Conservation (phyloP, 2,797 vertebrate genomes). For the Tadarida brasiliensis region DNA sequence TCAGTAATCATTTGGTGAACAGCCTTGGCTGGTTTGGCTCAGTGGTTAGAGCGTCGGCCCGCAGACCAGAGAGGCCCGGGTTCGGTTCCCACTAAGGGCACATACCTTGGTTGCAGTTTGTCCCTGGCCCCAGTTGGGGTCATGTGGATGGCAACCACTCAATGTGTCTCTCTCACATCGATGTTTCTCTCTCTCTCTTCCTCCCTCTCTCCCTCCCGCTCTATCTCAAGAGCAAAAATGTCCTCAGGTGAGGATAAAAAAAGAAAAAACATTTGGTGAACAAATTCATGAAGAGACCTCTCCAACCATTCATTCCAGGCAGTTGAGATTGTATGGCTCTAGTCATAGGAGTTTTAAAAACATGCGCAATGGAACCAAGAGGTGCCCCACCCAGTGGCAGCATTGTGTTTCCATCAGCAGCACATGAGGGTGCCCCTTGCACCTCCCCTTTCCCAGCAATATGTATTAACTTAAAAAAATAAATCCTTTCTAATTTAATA, state of each 20-base stretch:
- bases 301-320: background rate
- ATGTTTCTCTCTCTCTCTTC: too few relatives aligned
- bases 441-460: background rate
- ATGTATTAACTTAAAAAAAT: background rate
- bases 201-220: too few relatives aligned
- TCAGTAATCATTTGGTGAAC: background rate
- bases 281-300: background rate
- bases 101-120: too few relatives aligned
- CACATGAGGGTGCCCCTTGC: rapidly evolving
- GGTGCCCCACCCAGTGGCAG: background rate
- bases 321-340: background rate
- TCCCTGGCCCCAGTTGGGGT: too few relatives aligned
- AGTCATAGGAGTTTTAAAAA: background rate
- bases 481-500: slow-evolving; percentile 28
- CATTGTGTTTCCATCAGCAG: background rate
- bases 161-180: too few relatives aligned
- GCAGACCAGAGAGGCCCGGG: too few relatives aligned
- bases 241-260: too few relatives aligned
- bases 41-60: too few relatives aligned
- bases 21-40: background rate
- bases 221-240: too few relatives aligned
- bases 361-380: too few relatives aligned
- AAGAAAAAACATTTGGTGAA: background rate
- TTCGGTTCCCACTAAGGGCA: too few relatives aligned
- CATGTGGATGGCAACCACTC: too few relatives aligned